These are phyloP conservation scores for Phytoseiulus persimilis DNA, from an alignment of 2,888 invertebrate species.

Conservation along the genomic window DNA sequence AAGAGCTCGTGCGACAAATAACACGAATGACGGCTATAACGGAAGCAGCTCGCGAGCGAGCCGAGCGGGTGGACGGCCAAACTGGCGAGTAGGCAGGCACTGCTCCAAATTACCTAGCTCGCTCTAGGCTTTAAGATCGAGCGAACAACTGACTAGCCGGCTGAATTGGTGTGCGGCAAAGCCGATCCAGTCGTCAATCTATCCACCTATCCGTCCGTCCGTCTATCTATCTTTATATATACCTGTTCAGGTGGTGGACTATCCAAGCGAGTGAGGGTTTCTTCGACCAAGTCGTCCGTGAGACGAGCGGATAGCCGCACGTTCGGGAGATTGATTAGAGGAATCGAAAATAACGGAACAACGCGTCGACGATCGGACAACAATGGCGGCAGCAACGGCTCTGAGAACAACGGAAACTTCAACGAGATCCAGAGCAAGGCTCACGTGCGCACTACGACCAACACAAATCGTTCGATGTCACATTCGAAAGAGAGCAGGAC, in stretches of 20 bases:
- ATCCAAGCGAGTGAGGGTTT: background rate
- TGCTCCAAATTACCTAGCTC: slow-evolving; percentile 5
- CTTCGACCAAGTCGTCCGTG: background rate
- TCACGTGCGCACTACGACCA: too few relatives aligned
- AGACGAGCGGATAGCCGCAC: background rate
- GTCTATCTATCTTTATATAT: background rate
- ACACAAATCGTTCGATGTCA: too few relatives aligned
- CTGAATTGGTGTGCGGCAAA: background rate
- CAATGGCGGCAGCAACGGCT: background rate
- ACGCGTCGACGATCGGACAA: background rate
- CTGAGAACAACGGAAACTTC: background rate
- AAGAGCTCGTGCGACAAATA: background rate
- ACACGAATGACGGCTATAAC: background rate
- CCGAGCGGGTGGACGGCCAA: background rate
- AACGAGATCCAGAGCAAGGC: background rate
- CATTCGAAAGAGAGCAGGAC: too few relatives aligned
- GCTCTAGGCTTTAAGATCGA: background rate
- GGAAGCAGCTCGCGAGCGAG: background rate
- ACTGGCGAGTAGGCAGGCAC: background rate
- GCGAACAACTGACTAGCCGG: background rate
- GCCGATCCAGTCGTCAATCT: background rate
- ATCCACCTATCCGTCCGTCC: background rate
- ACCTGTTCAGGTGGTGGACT: background rate
- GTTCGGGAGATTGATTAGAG: background rate
- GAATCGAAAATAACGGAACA: background rate